Evolutionary conservation across 2,797 vertebrate genomes (phyloP), one percentile per base, ranked within the genome.

Genomic region (Denticeps clupeoides): DNA sequence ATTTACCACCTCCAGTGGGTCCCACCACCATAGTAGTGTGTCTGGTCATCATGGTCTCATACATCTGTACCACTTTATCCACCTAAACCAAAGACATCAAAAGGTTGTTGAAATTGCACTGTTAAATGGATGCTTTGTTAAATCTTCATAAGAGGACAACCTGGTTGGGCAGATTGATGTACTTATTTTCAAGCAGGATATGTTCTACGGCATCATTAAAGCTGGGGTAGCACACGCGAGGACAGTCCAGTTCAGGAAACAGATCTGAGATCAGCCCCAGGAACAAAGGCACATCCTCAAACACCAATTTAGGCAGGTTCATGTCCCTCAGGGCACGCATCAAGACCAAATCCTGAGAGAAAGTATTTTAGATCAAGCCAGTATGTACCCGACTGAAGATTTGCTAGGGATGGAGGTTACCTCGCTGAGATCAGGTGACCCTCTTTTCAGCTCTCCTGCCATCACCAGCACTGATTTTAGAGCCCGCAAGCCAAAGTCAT

Each of bases 21-120:
- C 95, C 95, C 47, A 99, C 94, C 50, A 97, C 68, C 93, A 99
- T 96, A 0, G 91, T 96, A 1, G 95, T 93, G 72, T 99, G 95
- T 52, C 91, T 88, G 47, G 90, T 97, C 70, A 97, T 75, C 93
- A 97, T 99, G 3, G 94, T 98, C 73, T 99, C 95, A 35, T 91
- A 96, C 86, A 97, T 81, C 69, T 99, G 95, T 40, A 98, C 87
- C 55, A 99, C 90, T 82, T 99, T 99, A 71, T 99, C 93, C 68
- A 94, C 89, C 95, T 99, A 62, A 60, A 59, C 4, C 31, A 63
- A 22, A 58, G 18, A 60, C 18, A 53, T 11, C 27, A 18, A 31
- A 1, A 49, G 18, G 5, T 25, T 11, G 18, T 44, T 27, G 51
- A 25, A 21, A 13, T 24, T 27, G 18, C 16, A 2, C 3, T 27